Percentiles rank a stretch among this genome's conserved stretches.
These are phyloP conservation scores for Pseudopipra pipra DNA, from an alignment of 2,113 vertebrate species.

Conservation along the genomic window DNA sequence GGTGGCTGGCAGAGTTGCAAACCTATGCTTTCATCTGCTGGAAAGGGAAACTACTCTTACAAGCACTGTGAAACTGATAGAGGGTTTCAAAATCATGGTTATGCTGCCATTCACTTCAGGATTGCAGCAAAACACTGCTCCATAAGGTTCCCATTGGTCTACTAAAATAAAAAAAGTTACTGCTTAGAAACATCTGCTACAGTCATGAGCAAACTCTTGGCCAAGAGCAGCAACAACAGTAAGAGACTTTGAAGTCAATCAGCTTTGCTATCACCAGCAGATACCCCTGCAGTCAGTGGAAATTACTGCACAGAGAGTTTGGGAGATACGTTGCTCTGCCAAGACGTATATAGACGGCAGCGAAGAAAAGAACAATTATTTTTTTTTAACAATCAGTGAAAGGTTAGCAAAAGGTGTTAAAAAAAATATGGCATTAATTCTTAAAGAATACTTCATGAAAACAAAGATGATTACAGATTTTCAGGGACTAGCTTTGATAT, in stretches of 20 bases:
- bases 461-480: neutral
- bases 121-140: constrained; percentile 46
- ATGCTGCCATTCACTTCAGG: constrained; percentile 39
- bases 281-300: constrained; percentile 49
- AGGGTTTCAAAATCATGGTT: constrained; percentile 42
- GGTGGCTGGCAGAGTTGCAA: constrained; percentile 38
- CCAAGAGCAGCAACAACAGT: constrained; percentile 55
- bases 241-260: constrained; percentile 70
- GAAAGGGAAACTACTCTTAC: neutral
- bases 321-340: constrained; percentile 1
- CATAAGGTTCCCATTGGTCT: constrained; percentile 61
- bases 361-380: neutral
- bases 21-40: constrained; percentile 44
- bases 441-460: neutral
- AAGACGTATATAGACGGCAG: neutral
- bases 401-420: neutral
- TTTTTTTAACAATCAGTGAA: neutral
- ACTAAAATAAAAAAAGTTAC: neutral
- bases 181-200: constrained; percentile 59
- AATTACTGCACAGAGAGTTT: constrained; percentile 41
- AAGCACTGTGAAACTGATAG: constrained; percentile 3
- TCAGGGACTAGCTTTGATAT: constrained; percentile 4
- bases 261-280: constrained; percentile 57
- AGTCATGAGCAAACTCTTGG: constrained; percentile 57
- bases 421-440: neutral